Base-by-base conservation (phyloP, 2,888 invertebrate genomes). In the Dryomyza anilis region DNA sequence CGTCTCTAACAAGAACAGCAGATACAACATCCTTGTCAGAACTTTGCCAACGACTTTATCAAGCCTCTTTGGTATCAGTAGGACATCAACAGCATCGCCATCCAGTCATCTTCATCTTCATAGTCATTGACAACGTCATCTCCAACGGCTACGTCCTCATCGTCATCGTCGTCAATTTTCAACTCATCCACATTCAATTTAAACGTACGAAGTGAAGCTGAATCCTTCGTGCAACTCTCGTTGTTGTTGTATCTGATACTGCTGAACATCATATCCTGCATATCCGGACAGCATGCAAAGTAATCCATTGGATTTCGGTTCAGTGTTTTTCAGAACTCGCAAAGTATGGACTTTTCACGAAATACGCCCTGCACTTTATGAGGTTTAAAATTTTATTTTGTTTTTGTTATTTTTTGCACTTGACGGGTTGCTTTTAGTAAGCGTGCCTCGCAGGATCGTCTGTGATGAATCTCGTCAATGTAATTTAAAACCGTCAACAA, bases 121-220 rank as follows among this genome's bases (percentile, higher is more conserved):
- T 2, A 6, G 12, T 39, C 36, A 23, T 36, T n/a, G n/a, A n/a
- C 55, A 16, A 29, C 63, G 25, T 43, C 50, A 45, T 39, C 46
- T 5, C 29, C 45, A 27, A 14, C 55, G 19, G 21, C 33, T 8
- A 8, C 29, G 39, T 23, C 52, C 12, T 39, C 27, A 46, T 56
- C 63, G 29, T 36, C 46, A 46, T 63, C 63, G 27, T 36, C 48
- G 27, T 36, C 48, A 63, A 43, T 58, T 58, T 58, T 30, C 45
- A 50, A 58, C 52, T 58, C 64, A 58, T 58, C 29, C 58, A 58
- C 52, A 50, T 58, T 58, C 64, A 58, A 64, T 58, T 58, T 58
- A 30, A 58, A 53, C 43, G 27, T 21, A 21, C 36, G 43, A 39
- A 58, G 64, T 25, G 48, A 39, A 39, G 39, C 14, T 3, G 39